Percentiles rank a stretch among this genome's conserved stretches.
These are phyloP conservation scores for Corythornis vintsioides DNA, from an alignment of 2,113 vertebrate genomes.

Conservation along the genomic window DNA sequence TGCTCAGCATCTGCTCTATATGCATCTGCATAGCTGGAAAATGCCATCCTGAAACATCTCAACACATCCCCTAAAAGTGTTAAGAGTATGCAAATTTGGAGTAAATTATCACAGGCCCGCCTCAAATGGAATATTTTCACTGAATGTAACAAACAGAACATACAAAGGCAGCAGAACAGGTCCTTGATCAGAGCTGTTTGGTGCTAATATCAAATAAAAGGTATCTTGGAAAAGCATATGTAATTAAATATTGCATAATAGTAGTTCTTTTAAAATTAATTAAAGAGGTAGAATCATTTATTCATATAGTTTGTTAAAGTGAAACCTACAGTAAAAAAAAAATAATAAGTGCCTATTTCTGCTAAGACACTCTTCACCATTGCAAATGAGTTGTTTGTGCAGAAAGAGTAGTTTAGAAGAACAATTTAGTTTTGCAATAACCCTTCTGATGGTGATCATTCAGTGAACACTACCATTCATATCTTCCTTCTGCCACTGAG, in stretches of 20 bases:
- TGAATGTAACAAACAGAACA: background rate
- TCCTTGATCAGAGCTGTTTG: background rate
- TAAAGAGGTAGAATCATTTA: background rate
- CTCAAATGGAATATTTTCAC: background rate
- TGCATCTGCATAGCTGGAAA: background rate
- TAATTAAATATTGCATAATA: background rate
- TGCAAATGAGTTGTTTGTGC: constrained; percentile 44
- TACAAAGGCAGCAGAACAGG: background rate
- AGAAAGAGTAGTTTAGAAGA: constrained; percentile 48
- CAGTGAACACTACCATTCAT: constrained; percentile 52
- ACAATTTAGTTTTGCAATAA: constrained; percentile 49
- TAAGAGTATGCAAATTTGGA: background rate
- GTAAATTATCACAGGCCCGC: background rate
- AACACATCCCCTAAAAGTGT: background rate
- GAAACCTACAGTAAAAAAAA: background rate
- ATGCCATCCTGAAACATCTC: background rate
- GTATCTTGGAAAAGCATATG: background rate
- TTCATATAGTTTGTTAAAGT: background rate
- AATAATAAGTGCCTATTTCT: background rate
- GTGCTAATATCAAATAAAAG: background rate
- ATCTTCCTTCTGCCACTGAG: constrained; percentile 25
- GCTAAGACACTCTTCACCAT: background rate
- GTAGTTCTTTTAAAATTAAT: background rate
- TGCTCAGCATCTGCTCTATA: background rate
- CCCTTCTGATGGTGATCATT: constrained; percentile 30